Percentiles rank a stretch among this genome's conserved stretches.
These are phyloP conservation scores for Rotaria socialis DNA, from an alignment of 2,888 invertebrate genomes.

Conservation along the genomic window DNA sequence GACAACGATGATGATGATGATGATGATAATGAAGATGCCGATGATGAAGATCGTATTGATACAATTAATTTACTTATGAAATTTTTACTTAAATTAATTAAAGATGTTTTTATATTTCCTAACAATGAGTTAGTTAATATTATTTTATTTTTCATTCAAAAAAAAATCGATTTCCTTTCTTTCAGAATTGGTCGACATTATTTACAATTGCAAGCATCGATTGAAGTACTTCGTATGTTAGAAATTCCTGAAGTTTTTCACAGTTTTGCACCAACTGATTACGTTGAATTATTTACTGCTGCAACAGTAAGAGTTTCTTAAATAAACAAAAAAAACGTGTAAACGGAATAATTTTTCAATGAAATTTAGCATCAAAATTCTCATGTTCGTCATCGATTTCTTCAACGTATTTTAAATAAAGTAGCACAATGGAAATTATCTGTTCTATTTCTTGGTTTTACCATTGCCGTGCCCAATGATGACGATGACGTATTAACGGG, in stretches of 20 bases:
- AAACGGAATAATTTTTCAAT: not conserved
- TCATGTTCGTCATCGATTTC: conserved; percentile 27
- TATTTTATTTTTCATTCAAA: too few relatives aligned
- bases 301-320: not conserved
- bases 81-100: conserved; percentile 12
- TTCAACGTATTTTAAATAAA: conserved; percentile 9
- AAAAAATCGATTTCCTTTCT: not conserved
- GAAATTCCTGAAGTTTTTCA: conserved; percentile 32
- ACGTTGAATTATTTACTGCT: conserved; percentile 17
- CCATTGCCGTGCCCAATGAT: conserved; percentile 14
- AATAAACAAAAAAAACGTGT: not conserved
- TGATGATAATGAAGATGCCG: conserved; percentile 14
- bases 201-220: conserved; percentile 22
- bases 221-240: conserved; percentile 28
- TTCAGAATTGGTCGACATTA: conserved; percentile 10
- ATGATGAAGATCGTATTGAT: conserved; percentile 30
- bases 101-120: conserved; percentile 24
- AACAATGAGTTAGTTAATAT: not conserved
- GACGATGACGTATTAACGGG: not conserved
- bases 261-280: not conserved
- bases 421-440: conserved; percentile 30
- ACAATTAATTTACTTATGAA: not conserved
- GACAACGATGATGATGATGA: too few relatives aligned
- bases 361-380: conserved; percentile 9
- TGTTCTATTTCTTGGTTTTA: conserved; percentile 30